phyloP scores from a whole-genome alignment of 2,888 invertebrate species.

The Epicampocera succincta region DNA sequence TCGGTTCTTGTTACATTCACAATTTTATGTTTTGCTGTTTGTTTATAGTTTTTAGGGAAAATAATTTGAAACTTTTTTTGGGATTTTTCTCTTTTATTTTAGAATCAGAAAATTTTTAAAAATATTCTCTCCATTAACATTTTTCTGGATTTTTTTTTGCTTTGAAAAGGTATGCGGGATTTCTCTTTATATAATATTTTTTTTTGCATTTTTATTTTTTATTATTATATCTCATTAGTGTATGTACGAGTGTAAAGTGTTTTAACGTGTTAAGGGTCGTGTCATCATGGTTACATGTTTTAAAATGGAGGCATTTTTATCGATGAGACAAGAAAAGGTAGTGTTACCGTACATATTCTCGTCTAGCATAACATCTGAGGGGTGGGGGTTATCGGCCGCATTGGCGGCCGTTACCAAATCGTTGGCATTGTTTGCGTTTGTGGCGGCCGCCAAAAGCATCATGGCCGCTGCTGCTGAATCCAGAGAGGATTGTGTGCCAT shows the following conservation, averaged over 20 bases:
- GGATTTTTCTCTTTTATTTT: slow-evolving; percentile 19
- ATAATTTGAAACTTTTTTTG: slow-evolving; percentile 22
- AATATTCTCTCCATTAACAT: slow-evolving; percentile 53
- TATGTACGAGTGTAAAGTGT: slow-evolving; percentile 37
- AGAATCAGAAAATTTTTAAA: slow-evolving; percentile 32
- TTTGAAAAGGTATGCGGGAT: slow-evolving; percentile 1
- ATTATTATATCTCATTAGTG: slow-evolving; percentile 31
- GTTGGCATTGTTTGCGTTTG: slow-evolving; percentile 55
- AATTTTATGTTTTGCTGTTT: slow-evolving; percentile 27
- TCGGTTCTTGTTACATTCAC: slow-evolving; percentile 18
- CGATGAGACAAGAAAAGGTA: slow-evolving; percentile 73
- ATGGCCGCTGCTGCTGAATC: slow-evolving; percentile 70
- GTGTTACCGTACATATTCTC: slow-evolving; percentile 60
- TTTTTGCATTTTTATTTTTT: slow-evolving; percentile 30
- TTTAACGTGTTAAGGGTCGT: slow-evolving; percentile 77
- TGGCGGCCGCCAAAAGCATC: slow-evolving; percentile 65
- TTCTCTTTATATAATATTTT: not conserved
- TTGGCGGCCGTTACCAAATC: slow-evolving; percentile 40
- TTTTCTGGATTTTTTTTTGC: not conserved
- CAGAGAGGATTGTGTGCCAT: slow-evolving; percentile 68
- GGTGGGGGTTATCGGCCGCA: slow-evolving; percentile 15
- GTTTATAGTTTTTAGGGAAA: not conserved
- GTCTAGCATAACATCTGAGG: slow-evolving; percentile 57
- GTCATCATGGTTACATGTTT: slow-evolving; percentile 77
- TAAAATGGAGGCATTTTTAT: slow-evolving; percentile 76